These are phyloP conservation scores for Acanthaster planci DNA, from an alignment of 35 echinoderm and acorn worm species.

Conservation along the genomic window DNA sequence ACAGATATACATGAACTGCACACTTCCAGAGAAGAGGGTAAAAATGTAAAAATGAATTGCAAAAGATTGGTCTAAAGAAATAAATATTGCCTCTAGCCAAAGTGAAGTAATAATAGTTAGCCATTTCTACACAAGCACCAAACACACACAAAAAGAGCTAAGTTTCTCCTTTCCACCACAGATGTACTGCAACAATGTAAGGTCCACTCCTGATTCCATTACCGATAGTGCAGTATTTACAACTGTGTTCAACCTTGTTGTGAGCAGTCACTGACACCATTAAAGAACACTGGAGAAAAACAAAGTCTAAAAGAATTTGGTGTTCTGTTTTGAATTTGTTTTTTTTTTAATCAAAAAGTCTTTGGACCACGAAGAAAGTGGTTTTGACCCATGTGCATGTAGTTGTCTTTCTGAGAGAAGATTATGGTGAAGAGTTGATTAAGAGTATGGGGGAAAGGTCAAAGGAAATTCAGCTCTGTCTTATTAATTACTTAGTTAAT, in stretches of 20 bases:
- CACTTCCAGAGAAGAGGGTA: neutral
- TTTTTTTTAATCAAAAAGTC: neutral
- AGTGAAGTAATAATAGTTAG: neutral
- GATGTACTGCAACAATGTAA: too few relatives aligned
- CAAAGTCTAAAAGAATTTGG: too few relatives aligned
- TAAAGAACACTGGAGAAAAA: too few relatives aligned
- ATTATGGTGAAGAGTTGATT: neutral
- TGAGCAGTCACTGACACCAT: neutral
- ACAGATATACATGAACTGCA: neutral
- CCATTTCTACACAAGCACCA: neutral
- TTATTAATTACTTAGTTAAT: neutral
- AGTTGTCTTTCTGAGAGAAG: neutral
- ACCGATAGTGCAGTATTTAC: neutral
- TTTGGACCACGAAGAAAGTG: neutral
- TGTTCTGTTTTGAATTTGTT: too few relatives aligned
- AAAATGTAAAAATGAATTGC: neutral
- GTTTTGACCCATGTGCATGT: neutral
- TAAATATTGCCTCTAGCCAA: conserved; percentile 16
- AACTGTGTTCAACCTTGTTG: neutral
- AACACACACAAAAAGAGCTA: neutral
- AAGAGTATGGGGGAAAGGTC: neutral
- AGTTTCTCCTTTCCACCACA: neutral
- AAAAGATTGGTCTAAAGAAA: neutral
- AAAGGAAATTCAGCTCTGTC: neutral
- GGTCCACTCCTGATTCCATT: too few relatives aligned